phyloP scores from a whole-genome alignment of 2,113 vertebrate species.

The Colaptes auratus region DNA sequence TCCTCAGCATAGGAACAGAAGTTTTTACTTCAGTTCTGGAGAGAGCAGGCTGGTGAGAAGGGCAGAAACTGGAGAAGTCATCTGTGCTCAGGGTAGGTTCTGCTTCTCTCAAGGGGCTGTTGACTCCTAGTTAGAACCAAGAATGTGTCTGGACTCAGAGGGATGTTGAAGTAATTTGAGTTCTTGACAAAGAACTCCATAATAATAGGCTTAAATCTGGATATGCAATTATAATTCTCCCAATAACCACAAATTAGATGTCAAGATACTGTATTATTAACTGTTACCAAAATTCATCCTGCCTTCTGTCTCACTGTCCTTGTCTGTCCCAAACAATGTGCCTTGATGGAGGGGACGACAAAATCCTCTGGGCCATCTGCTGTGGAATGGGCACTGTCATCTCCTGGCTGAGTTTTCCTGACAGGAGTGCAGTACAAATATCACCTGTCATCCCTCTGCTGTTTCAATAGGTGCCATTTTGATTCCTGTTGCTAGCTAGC shows the following conservation, averaged over 20 bases:
- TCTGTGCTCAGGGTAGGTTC: not conserved
- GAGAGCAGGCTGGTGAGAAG: not conserved
- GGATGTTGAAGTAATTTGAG: not conserved
- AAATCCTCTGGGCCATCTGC: rapidly evolving
- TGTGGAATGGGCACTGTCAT: not conserved
- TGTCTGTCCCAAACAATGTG: not conserved
- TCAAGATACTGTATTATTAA: not conserved
- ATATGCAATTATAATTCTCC: not conserved
- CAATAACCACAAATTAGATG: not conserved
- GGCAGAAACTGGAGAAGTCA: not conserved
- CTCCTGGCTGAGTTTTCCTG: not conserved
- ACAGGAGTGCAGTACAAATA: rapidly evolving
- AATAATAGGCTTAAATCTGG: not conserved
- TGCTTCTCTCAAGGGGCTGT: not conserved
- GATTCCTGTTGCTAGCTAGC: not conserved
- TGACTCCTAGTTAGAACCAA: not conserved
- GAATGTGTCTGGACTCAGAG: not conserved
- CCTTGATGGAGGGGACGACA: not conserved
- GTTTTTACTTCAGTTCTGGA: not conserved
- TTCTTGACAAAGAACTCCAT: not conserved
- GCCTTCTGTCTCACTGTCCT: not conserved
- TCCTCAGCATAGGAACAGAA: not conserved
- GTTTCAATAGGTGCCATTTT: not conserved
- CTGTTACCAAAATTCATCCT: not conserved
- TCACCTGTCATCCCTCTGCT: not conserved